Evolutionary conservation across 2,797 vertebrate species (phyloP).

Genomic region (Pseudochirops cupreus): DNA sequence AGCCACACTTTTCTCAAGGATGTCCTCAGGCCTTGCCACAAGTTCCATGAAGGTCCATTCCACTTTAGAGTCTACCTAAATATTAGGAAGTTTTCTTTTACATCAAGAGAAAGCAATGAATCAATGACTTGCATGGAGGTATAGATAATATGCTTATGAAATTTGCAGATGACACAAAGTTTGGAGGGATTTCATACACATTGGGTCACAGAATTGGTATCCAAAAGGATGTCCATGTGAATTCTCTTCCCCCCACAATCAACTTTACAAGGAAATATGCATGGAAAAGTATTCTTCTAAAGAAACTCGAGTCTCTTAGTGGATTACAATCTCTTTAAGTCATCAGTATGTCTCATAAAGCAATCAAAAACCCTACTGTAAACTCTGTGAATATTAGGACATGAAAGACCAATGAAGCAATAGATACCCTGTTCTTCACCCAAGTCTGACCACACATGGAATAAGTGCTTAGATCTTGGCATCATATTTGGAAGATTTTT

Average conservation of each 20-base stretch:
- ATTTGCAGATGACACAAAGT: not conserved
- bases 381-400: not conserved
- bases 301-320: not conserved
- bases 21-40: not conserved
- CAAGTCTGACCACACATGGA: too few species aligned
- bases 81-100: not conserved
- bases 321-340: not conserved
- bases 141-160: not conserved
- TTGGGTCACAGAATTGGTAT: not conserved
- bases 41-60: not conserved
- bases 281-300: not conserved
- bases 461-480: not conserved
- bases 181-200: not conserved
- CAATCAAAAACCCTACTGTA: not conserved
- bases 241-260: not conserved
- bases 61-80: not conserved
- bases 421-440: not conserved
- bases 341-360: not conserved
- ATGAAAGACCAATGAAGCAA: not conserved
- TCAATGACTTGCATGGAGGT: not conserved
- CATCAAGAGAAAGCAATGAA: not conserved
- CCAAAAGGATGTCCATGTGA: not conserved
- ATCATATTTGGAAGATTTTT: not conserved
- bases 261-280: not conserved
- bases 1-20: not conserved